Conservation (phyloP, 2,888 invertebrate species). For the Eristalinus sepulchralis region DNA sequence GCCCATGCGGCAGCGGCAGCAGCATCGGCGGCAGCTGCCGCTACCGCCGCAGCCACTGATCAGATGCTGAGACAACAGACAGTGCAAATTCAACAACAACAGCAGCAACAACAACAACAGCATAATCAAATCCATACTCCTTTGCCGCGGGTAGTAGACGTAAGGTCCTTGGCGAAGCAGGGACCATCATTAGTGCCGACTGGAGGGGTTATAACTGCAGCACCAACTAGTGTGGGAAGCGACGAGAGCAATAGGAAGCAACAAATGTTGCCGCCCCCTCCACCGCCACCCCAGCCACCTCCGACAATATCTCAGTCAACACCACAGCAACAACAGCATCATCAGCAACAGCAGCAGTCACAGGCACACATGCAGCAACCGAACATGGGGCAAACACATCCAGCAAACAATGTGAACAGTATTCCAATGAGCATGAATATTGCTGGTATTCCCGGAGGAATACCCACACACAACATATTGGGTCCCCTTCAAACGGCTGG, state of each 20-base stretch:
- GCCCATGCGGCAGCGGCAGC: constrained; percentile 7
- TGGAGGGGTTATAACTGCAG: constrained; percentile 5
- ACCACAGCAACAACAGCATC: constrained; percentile 41
- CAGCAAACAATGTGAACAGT: constrained; percentile 50
- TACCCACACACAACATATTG: constrained; percentile 53
- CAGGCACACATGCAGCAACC: constrained; percentile 32
- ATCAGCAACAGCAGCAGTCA: constrained; percentile 36
- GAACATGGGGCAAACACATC: constrained; percentile 18
- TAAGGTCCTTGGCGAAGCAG: constrained; percentile 41
- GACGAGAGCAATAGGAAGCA: constrained; percentile 51
- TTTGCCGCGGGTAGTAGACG: constrained; percentile 13
- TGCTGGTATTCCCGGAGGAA: constrained; percentile 49
- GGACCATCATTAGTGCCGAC: neutral
- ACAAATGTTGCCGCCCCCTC: constrained; percentile 27
- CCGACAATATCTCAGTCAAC: constrained; percentile 6
- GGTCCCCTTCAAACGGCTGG: neutral
- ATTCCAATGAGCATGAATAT: constrained; percentile 59
- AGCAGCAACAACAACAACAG: neutral
- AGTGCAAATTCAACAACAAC: neutral
- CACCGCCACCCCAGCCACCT: neutral
- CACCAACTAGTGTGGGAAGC: constrained; percentile 31
- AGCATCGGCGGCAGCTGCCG: neutral
- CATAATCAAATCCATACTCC: neutral
- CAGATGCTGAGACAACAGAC: neutral
- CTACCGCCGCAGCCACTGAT: neutral